These are phyloP conservation scores for Tamias sibiricus DNA, from an alignment of 2,113 vertebrate species.

Conservation along the genomic window DNA sequence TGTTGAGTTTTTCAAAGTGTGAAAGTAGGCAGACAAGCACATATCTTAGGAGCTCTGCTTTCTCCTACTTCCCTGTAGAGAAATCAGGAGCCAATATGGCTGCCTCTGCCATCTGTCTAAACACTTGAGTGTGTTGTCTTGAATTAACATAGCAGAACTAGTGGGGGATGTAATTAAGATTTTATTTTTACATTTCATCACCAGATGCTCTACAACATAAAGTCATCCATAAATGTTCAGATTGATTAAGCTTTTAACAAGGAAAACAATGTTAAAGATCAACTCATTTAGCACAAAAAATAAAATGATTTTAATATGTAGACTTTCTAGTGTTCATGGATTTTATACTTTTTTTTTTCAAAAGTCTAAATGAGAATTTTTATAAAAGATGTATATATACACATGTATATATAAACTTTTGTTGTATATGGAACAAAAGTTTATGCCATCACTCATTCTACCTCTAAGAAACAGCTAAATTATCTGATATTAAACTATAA, in stretches of 20 bases:
- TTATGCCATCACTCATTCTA: constrained; percentile 15
- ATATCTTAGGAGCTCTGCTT: constrained; percentile 85
- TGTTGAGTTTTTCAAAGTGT: constrained; percentile 89
- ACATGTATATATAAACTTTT: background rate
- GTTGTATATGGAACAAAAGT: constrained; percentile 53
- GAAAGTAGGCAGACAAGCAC: constrained; percentile 83
- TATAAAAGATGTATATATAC: background rate
- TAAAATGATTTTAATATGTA: constrained; percentile 10
- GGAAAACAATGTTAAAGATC: constrained; percentile 61
- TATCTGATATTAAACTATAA: background rate
- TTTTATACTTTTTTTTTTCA: background rate
- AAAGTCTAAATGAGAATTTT: constrained; percentile 46
- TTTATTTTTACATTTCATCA: constrained; percentile 85
- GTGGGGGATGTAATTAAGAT: constrained; percentile 80
- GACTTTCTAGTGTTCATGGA: background rate
- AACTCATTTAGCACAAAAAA: constrained; percentile 57
- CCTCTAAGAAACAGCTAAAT: constrained; percentile 70
- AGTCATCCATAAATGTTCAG: constrained; percentile 70
- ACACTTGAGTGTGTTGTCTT: constrained; percentile 85
- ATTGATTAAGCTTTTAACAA: constrained; percentile 78
- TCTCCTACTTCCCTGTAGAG: constrained; percentile 85
- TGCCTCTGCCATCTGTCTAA: constrained; percentile 88
- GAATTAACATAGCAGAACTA: constrained; percentile 84
- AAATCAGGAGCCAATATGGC: constrained; percentile 83
- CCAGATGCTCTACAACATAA: constrained; percentile 74